phyloP scores from a whole-genome alignment of 2,797 vertebrate species.

The Ctenopoma kingsleyae region DNA sequence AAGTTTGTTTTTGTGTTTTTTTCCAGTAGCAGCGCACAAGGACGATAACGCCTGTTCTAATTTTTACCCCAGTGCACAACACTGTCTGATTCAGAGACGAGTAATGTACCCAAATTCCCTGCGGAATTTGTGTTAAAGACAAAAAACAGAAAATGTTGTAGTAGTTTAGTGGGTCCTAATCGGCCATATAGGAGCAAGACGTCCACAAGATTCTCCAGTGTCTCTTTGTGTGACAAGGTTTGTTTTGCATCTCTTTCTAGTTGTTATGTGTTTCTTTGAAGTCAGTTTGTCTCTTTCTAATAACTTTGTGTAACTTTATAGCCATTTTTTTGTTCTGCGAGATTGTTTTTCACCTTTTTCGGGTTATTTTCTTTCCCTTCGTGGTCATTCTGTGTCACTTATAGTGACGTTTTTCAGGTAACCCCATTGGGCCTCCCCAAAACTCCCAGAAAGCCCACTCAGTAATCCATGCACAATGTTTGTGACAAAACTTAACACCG shows the following conservation, averaged over 20 bases:
- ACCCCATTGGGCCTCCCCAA: background rate
- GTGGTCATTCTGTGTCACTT: background rate
- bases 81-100: too few species aligned
- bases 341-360: background rate
- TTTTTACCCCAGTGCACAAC: background rate
- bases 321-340: background rate
- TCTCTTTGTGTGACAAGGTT: too few species aligned
- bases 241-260: background rate
- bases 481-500: background rate
- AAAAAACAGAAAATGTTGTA: background rate
- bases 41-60: background rate
- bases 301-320: background rate
- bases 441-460: background rate
- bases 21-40: background rate
- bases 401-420: background rate
- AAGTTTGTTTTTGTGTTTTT: too few species aligned
- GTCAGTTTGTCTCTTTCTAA: too few species aligned
- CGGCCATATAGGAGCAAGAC: too few species aligned
- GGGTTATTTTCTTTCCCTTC: background rate
- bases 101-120: background rate
- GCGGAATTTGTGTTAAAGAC: too few species aligned
- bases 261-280: background rate
- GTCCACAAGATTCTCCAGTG: too few species aligned
- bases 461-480: slow-evolving; percentile 7
- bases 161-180: background rate